Evolutionary conservation across 2,888 invertebrate species (phyloP).

Genomic region (Rapana venosa): DNA sequence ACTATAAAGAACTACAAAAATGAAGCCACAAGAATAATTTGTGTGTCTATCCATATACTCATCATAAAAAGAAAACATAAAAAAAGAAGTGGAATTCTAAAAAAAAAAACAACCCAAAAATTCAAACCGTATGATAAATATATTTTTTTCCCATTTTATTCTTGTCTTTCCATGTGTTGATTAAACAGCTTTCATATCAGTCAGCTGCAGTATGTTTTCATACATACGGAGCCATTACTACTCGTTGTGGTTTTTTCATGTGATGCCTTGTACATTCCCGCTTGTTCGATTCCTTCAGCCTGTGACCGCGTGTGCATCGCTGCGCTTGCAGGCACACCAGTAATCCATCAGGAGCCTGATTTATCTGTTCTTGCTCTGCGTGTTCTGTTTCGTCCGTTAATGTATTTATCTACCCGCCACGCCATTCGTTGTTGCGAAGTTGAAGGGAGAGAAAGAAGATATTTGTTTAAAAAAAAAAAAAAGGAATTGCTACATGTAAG

Average conservation of each 20-base stretch:
- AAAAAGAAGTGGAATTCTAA: neutral
- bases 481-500: neutral
- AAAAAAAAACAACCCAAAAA: neutral
- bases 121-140: neutral
- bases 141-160: neutral
- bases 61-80: neutral
- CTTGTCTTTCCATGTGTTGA: neutral
- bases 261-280: slow-evolving; percentile 30
- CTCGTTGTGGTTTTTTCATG: neutral
- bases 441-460: neutral
- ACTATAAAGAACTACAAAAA: too few relatives aligned
- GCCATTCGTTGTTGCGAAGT: neutral
- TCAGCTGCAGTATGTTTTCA: neutral
- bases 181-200: neutral
- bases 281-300: slow-evolving; percentile 1
- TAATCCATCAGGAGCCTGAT: neutral
- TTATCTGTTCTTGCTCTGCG: neutral
- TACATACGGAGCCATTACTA: neutral
- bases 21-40: neutral
- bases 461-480: neutral
- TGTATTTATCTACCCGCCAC: neutral
- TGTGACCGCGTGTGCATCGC: neutral
- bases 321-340: neutral
- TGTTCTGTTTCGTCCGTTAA: neutral
- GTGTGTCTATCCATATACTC: neutral